Conservation (phyloP, 2,888 invertebrate genomes). For the Holacanthella duospinosa region DNA sequence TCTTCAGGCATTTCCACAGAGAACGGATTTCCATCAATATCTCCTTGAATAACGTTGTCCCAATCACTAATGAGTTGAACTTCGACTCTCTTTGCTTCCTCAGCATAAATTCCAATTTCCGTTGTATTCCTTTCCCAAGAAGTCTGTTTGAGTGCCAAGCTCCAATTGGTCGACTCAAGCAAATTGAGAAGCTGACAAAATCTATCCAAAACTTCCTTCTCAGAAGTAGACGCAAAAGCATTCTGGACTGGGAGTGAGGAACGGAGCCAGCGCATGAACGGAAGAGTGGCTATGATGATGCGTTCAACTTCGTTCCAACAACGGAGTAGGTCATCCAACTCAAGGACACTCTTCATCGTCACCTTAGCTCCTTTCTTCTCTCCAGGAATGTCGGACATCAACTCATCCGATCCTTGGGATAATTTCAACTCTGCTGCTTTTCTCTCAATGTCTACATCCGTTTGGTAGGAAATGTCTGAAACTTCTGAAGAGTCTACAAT, state of each 20-base stretch:
- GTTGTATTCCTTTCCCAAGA: background rate
- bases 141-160: constrained; percentile 1
- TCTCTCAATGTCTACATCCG: background rate
- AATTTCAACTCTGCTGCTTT: background rate
- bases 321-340: constrained; percentile 22
- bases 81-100: background rate
- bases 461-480: background rate
- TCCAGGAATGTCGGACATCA: background rate
- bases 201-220: constrained; percentile 26
- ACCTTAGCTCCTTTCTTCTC: background rate
- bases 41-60: constrained; percentile 9
- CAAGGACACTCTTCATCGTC: background rate
- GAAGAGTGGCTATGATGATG: constrained; percentile 24
- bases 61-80: constrained; percentile 16
- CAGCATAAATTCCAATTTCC: background rate
- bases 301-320: constrained; percentile 25
- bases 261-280: constrained; percentile 32
- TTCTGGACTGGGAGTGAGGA: constrained; percentile 28
- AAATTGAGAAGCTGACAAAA: constrained; percentile 28
- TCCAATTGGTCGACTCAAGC: constrained; percentile 27
- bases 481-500: background rate
- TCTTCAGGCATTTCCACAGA: background rate
- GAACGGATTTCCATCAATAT: background rate
- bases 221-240: constrained; percentile 31
- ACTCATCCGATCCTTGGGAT: background rate